Conservation (phyloP, 2,797 vertebrate genomes). For the Austrolebias charrua region DNA sequence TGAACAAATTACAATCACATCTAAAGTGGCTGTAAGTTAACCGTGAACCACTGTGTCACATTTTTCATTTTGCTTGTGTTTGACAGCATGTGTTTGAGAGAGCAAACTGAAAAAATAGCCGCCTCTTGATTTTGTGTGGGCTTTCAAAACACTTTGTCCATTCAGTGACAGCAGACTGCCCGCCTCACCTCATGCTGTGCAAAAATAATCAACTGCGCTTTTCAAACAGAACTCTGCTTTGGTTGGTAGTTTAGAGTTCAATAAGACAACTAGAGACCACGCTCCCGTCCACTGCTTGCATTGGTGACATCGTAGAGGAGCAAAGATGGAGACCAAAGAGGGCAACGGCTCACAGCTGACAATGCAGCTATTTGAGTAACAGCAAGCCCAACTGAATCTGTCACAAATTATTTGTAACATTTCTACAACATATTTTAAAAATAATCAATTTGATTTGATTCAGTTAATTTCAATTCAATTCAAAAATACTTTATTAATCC, state of each 20-base stretch:
- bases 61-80: constrained; percentile 4
- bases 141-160: constrained; percentile 41
- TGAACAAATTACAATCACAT: not conserved
- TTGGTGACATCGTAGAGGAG: too few relatives aligned
- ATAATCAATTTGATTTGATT: too few relatives aligned
- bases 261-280: too few relatives aligned
- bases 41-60: not conserved
- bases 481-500: too few relatives aligned
- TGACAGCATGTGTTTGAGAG: constrained; percentile 15
- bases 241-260: constrained; percentile 15
- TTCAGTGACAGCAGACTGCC: constrained; percentile 40
- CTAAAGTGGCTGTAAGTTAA: not conserved
- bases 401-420: too few relatives aligned
- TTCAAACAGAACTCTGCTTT: constrained; percentile 41
- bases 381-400: too few relatives aligned
- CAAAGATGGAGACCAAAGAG: too few relatives aligned
- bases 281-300: too few relatives aligned
- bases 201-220: constrained; percentile 48
- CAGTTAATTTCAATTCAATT: too few relatives aligned
- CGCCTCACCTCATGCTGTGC: constrained; percentile 50
- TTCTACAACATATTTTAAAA: too few relatives aligned
- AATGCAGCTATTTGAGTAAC: not conserved
- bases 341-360: too few relatives aligned
- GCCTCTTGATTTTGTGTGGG: constrained; percentile 48
- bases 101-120: constrained; percentile 11